Evolutionary conservation across 1,140 invertebrate species (phyloP).

Genomic region (Musca domestica): DNA sequence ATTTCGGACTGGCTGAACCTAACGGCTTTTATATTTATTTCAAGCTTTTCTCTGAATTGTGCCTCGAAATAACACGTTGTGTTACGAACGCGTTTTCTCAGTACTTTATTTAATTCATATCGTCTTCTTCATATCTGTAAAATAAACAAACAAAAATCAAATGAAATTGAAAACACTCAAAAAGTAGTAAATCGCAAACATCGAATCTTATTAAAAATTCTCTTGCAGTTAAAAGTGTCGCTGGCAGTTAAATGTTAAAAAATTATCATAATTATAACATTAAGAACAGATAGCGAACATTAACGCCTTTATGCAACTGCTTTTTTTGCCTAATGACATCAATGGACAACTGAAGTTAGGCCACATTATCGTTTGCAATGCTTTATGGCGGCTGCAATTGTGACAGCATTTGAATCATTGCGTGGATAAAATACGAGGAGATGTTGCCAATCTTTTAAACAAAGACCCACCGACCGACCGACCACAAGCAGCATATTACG

Average conservation of each 20-base stretch:
- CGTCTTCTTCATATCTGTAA: too few relatives aligned
- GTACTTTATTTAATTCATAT: too few relatives aligned
- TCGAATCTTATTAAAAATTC: too few relatives aligned
- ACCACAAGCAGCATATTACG: background rate
- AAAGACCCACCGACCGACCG: background rate
- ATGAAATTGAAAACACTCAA: background rate
- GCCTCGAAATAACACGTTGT: too few relatives aligned
- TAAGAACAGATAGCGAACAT: constrained; percentile 11
- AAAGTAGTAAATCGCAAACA: too few relatives aligned
- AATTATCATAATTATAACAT: constrained; percentile 20
- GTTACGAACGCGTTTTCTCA: too few relatives aligned
- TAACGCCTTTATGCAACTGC: too few relatives aligned
- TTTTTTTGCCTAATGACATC: background rate
- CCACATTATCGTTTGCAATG: background rate
- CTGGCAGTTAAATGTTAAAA: background rate
- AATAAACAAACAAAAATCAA: background rate
- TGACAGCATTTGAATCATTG: constrained; percentile 11
- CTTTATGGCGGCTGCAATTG: background rate
- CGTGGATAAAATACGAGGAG: background rate
- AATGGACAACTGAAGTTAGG: background rate
- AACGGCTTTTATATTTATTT: too few relatives aligned
- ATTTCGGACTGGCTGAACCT: too few relatives aligned
- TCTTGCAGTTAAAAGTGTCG: too few relatives aligned
- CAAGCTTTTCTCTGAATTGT: too few relatives aligned
- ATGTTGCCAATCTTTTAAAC: constrained; percentile 1